Percentiles rank a stretch among this genome's conserved stretches.
Evolutionary conservation across 2,113 vertebrate genomes (phyloP).

Genomic region (Saiga tatarica): DNA sequence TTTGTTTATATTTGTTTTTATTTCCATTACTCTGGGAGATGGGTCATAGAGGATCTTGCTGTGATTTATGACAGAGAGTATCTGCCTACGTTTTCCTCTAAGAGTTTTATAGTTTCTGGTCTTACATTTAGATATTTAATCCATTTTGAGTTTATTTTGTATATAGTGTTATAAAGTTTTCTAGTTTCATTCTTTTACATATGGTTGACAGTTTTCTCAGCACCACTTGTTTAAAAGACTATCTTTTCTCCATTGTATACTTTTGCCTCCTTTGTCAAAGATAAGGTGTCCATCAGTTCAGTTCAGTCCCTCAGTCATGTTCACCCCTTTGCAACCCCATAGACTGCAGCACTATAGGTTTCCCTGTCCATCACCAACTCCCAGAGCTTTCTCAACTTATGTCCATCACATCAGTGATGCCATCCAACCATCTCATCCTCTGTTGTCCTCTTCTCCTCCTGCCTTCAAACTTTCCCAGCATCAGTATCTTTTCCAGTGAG

Average conservation of each 20-base stretch:
- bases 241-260: background rate
- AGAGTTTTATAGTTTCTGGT: background rate
- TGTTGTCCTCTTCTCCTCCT: background rate
- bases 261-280: background rate
- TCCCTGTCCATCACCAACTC: background rate
- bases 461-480: background rate
- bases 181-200: background rate
- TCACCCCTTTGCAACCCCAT: background rate
- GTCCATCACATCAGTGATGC: rapidly evolving
- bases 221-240: background rate
- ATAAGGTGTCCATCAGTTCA: background rate
- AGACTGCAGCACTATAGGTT: background rate
- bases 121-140: background rate
- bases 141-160: background rate
- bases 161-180: background rate
- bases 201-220: background rate
- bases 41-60: background rate
- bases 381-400: background rate
- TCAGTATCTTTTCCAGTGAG: background rate
- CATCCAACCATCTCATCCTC: background rate
- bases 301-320: background rate
- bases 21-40: background rate
- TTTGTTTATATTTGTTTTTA: background rate
- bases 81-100: background rate
- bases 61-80: background rate